Evolutionary conservation across 2,113 vertebrate species (phyloP).

Genomic region (Puma concolor): DNA sequence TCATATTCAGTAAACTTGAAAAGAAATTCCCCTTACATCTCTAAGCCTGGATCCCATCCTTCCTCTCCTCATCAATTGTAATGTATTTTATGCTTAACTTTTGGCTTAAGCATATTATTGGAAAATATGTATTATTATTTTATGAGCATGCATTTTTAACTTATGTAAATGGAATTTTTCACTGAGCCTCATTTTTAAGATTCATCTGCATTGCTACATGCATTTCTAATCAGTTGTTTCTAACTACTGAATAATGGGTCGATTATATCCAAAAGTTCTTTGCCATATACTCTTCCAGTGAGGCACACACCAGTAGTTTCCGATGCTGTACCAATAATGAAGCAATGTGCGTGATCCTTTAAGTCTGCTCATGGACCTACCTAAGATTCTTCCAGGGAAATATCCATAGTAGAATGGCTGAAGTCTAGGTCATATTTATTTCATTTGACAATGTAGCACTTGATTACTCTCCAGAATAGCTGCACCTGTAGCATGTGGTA

Average conservation of each 20-base stretch:
- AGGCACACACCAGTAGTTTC: not conserved
- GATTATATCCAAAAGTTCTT: not conserved
- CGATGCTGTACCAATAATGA: not conserved
- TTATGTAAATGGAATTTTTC: conserved; percentile 24
- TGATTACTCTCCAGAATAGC: not conserved
- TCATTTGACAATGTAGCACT: not conserved
- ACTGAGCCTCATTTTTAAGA: not conserved
- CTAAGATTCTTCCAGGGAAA: not conserved
- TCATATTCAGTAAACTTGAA: not conserved
- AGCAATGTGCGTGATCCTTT: not conserved
- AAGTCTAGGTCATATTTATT: not conserved
- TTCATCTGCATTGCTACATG: not conserved
- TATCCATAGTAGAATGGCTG: not conserved
- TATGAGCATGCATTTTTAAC: conserved; percentile 20
- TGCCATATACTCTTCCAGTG: not conserved
- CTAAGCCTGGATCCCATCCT: not conserved
- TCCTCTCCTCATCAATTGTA: not conserved
- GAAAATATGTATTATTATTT: conserved; percentile 18
- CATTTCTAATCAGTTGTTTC: conserved; percentile 34
- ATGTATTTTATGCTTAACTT: not conserved
- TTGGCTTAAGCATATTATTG: not conserved
- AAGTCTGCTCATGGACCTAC: not conserved
- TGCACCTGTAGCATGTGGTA: not conserved
- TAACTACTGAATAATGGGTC: not conserved
- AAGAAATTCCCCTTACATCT: not conserved